phyloP scores from a whole-genome alignment of 2,797 vertebrate genomes.

The Propithecus deckenii region DNA sequence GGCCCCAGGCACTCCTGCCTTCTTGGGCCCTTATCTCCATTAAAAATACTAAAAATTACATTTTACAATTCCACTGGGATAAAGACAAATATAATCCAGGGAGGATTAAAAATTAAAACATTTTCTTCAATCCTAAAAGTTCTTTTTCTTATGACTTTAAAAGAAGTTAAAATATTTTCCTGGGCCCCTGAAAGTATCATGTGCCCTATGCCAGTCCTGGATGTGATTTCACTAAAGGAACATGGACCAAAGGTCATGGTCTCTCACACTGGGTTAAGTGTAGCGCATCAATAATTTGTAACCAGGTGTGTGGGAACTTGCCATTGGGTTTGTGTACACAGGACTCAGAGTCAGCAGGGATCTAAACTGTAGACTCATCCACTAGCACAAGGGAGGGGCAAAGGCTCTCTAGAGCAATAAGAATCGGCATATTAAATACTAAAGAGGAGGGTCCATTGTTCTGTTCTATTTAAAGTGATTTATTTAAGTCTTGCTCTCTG shows the following conservation, averaged over 20 bases:
- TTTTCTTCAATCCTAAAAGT: neutral
- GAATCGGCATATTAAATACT: neutral
- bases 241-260: neutral
- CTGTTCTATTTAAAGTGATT: neutral
- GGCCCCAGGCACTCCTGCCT: neutral
- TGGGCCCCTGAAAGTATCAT: neutral
- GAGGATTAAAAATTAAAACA: neutral
- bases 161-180: neutral
- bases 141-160: neutral
- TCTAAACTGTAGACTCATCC: neutral
- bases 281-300: fast-evolving
- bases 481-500: neutral
- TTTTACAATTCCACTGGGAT: neutral
- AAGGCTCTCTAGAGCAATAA: neutral
- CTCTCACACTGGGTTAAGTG: fast-evolving
- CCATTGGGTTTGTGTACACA: neutral
- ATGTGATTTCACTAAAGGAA: neutral
- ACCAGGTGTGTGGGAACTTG: neutral
- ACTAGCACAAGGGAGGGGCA: neutral
- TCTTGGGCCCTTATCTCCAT: neutral
- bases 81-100: neutral
- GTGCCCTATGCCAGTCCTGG: no score
- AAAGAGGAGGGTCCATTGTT: neutral
- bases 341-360: neutral
- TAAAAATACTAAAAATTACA: neutral